A percentile compares a stretch with the other conserved stretches of the same genome.
These are phyloP conservation scores for Stegophylla sp. DNA, from an alignment of 2,888 invertebrate genomes.

Conservation along the genomic window DNA sequence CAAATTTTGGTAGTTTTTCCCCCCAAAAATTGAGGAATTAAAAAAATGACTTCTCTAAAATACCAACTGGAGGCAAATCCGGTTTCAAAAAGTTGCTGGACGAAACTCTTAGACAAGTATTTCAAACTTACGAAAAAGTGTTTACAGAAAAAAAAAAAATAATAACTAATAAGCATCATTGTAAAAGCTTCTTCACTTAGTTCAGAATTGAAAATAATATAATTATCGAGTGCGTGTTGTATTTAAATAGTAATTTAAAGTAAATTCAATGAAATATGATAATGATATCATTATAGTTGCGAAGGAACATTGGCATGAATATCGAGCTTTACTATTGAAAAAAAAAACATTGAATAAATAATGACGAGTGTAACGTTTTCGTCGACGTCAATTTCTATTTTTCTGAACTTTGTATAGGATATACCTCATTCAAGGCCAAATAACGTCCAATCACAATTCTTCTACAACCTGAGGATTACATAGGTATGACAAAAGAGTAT, in stretches of 20 bases:
- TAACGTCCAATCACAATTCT: background rate
- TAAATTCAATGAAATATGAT: background rate
- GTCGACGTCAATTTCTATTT: background rate
- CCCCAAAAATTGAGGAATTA: no score
- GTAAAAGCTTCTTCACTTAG: no score
- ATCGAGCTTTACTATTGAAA: background rate
- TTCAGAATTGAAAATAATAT: no score
- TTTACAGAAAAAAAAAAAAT: no score
- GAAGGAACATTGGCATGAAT: background rate
- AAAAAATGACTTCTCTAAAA: no score
- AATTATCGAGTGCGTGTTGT: background rate
- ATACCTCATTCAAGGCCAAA: conserved; percentile 1
- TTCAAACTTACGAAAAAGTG: no score
- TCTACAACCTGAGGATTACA: conserved; percentile 10
- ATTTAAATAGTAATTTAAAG: background rate
- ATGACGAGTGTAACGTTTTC: conserved; percentile 17
- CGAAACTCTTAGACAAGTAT: no score
- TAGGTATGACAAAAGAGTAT: background rate
- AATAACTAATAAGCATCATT: no score
- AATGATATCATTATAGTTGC: background rate
- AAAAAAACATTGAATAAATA: background rate
- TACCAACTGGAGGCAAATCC: no score
- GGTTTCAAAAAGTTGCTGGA: no score
- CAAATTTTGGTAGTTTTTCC: no score
- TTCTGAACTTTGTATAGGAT: background rate